Evolutionary conservation across 2,888 invertebrate genomes (phyloP).

Genomic region (Cremastinae sp.): DNA sequence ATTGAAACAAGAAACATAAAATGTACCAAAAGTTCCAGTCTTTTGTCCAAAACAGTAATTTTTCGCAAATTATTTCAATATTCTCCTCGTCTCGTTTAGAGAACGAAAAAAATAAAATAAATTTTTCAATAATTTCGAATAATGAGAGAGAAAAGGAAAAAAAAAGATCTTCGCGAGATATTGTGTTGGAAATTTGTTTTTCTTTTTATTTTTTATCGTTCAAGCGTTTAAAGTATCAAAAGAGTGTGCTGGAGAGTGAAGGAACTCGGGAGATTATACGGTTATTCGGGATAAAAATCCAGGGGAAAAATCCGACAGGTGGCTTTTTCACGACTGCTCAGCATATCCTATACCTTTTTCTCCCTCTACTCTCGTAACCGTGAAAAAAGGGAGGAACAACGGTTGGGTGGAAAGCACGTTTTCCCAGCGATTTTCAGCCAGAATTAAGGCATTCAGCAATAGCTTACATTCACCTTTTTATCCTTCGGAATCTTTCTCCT

Average conservation of each 20-base stretch:
- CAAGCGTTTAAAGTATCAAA: neutral
- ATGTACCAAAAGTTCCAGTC: no score
- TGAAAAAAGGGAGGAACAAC: neutral
- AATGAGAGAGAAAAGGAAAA: no score
- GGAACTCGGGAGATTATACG: neutral
- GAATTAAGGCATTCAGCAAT: slow-evolving; percentile 2
- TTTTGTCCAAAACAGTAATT: no score
- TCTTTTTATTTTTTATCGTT: neutral
- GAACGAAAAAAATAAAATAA: no score
- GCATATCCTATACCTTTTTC: neutral
- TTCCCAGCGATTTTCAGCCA: slow-evolving; percentile 11
- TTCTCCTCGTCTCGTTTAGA: no score
- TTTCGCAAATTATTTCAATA: no score
- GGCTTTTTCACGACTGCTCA: slow-evolving; percentile 27
- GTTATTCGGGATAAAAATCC: slow-evolving; percentile 18
- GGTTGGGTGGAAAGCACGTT: neutral
- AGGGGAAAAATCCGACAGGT: slow-evolving; percentile 52
- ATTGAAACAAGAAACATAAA: no score
- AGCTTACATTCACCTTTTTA: no score
- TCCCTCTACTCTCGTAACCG: neutral
- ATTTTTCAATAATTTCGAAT: no score
- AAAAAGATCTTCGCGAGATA: no score
- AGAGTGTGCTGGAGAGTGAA: neutral
- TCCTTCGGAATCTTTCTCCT: no score
- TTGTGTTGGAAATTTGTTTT: no score